Conservation (phyloP, 1,140 invertebrate genomes). For the Bombyx mori region ASM3026992v2 NC_085109.1:2845001-2845500, state of each 20-base stretch:
- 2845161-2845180: slow-evolving; percentile 44
- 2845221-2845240: slow-evolving; percentile 15
- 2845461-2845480: too few species aligned
- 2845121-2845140: slow-evolving; percentile 49
- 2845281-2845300: background rate
- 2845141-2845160: slow-evolving; percentile 61
- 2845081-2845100: slow-evolving; percentile 26
- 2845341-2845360: too few species aligned
- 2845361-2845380: too few species aligned
- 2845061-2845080: slow-evolving; percentile 23
- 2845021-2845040: too few species aligned
- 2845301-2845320: too few species aligned
- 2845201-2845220: slow-evolving; percentile 38
- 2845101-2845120: slow-evolving; percentile 62
- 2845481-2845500: background rate
- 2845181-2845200: slow-evolving; percentile 29
- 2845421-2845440: too few species aligned
- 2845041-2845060: too few species aligned
- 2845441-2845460: too few species aligned
- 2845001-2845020: too few species aligned
- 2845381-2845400: too few species aligned
- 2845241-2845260: slow-evolving; percentile 5
- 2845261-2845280: background rate
- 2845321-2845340: too few species aligned
- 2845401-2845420: too few species aligned